Percentiles rank a stretch among this genome's conserved stretches.
phyloP scores from a whole-genome alignment of 2,888 invertebrate genomes.

The Dendrolimus houi region DNA sequence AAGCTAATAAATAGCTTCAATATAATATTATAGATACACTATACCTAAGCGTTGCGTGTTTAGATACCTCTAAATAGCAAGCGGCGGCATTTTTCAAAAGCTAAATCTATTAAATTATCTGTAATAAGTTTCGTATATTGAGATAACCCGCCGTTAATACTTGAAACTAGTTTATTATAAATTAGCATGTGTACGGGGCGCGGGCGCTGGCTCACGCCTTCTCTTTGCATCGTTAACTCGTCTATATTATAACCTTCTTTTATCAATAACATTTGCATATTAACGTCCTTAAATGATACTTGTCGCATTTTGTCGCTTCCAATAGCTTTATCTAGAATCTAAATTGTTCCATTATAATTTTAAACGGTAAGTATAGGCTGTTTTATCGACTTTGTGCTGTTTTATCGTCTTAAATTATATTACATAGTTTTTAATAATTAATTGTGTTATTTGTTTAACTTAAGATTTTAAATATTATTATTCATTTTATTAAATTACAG shows the following conservation, averaged over 20 bases:
- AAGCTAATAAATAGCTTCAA: too few species aligned
- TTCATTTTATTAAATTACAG: too few species aligned
- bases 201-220: conserved; percentile 14
- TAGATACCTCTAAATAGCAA: too few species aligned
- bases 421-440: conserved; percentile 10
- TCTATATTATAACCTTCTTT: conserved; percentile 52
- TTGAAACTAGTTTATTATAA: conserved; percentile 16
- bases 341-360: conserved; percentile 31
- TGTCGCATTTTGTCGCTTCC: conserved; percentile 42
- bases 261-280: conserved; percentile 54
- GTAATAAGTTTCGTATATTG: too few species aligned
- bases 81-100: too few species aligned
- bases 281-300: conserved; percentile 40
- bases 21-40: too few species aligned
- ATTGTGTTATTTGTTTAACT: neutral
- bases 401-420: conserved; percentile 3
- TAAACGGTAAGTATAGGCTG: conserved; percentile 21
- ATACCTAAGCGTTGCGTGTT: too few species aligned
- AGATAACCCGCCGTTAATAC: conserved; percentile 1
- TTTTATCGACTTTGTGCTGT: conserved; percentile 10
- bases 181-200: conserved; percentile 12
- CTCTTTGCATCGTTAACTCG: conserved; percentile 34
- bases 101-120: too few species aligned
- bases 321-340: conserved; percentile 48
- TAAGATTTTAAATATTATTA: too few species aligned